Evolutionary conservation across 2,888 invertebrate genomes (phyloP).

Genomic region (Bhutanitis thaidina): DNA sequence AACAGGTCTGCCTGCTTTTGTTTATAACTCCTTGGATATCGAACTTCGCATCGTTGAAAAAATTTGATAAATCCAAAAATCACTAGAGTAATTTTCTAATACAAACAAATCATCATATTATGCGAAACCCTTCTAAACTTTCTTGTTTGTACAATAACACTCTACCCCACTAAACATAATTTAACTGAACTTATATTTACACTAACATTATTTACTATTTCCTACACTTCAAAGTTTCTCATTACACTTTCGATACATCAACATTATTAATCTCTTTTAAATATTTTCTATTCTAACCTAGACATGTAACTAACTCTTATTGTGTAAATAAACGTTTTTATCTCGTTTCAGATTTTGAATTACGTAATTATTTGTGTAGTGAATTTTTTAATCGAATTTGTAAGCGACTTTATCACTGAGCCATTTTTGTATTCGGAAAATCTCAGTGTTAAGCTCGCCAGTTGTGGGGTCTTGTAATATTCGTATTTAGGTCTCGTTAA

Average conservation of each 20-base stretch:
- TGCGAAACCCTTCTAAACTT: too few species aligned
- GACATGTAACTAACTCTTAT: constrained; percentile 71
- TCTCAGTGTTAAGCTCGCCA: constrained; percentile 47
- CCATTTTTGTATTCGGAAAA: background rate
- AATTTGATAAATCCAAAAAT: too few species aligned
- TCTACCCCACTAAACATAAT: too few species aligned
- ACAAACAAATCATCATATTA: too few species aligned
- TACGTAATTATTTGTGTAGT: constrained; percentile 76
- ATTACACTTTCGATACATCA: background rate
- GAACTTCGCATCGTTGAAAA: too few species aligned
- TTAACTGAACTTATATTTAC: too few species aligned
- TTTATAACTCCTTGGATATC: too few species aligned
- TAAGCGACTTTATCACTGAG: constrained; percentile 51
- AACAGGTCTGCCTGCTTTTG: too few species aligned
- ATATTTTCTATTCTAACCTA: constrained; percentile 78
- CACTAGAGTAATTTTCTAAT: too few species aligned
- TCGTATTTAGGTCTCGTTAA: constrained; percentile 71
- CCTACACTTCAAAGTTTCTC: background rate
- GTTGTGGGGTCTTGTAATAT: constrained; percentile 61
- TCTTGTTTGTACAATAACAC: too few species aligned
- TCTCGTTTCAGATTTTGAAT: constrained; percentile 71
- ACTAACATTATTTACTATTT: background rate
- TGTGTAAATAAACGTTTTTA: constrained; percentile 76
- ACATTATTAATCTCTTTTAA: constrained; percentile 68
- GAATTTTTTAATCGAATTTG: constrained; percentile 59